Percentiles rank a stretch among this genome's conserved stretches.
Conservation (phyloP, 2,797 vertebrate genomes). For the Siniperca obscura region DNA sequence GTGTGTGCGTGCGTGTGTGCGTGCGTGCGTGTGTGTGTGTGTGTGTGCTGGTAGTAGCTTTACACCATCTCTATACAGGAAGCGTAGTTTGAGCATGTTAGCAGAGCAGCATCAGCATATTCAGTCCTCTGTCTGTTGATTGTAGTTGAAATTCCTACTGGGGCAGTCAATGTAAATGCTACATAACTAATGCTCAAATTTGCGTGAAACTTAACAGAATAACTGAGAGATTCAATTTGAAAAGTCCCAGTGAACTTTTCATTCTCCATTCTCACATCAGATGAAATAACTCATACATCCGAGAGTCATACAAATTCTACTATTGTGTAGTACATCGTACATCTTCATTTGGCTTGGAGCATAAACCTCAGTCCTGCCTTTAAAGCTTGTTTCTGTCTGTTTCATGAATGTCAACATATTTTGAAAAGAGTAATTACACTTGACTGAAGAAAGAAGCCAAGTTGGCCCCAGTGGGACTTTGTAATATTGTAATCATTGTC, state of each 20-base stretch:
- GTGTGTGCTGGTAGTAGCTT: neutral
- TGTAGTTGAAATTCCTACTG: neutral
- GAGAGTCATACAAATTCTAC: neutral
- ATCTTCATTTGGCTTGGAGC: neutral
- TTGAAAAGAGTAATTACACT: neutral
- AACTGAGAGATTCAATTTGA: neutral
- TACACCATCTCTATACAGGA: neutral
- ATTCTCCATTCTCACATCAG: neutral
- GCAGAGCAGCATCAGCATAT: neutral
- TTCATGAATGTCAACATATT: neutral
- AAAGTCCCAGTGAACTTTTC: neutral
- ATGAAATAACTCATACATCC: neutral
- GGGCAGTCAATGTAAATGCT: too few species aligned
- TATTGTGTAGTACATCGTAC: neutral
- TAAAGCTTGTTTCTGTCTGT: neutral
- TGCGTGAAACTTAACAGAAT: conserved; percentile 4
- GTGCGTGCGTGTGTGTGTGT: too few species aligned
- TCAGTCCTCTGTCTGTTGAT: neutral
- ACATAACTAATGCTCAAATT: neutral
- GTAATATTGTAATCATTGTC: conserved; percentile 7
- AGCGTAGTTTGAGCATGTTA: neutral
- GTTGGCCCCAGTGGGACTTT: neutral
- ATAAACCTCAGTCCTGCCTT: neutral
- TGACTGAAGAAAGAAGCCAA: neutral
- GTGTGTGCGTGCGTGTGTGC: too few species aligned